Base-by-base conservation (phyloP, 2,797 vertebrate species). In the Allobates femoralis region DNA sequence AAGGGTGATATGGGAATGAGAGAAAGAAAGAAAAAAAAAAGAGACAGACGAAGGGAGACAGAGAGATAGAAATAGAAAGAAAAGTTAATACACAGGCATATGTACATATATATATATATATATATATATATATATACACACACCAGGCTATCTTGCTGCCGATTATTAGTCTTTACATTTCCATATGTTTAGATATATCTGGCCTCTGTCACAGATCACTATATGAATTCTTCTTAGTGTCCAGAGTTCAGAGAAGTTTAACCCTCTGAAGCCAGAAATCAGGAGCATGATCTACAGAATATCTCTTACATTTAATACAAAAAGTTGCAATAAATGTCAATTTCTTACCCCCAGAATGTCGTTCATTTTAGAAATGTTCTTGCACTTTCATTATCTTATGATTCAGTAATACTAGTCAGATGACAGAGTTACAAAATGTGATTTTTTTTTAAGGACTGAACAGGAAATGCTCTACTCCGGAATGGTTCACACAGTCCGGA, bases 381-480 rank as follows among this genome's bases (percentile, higher is more conserved):
- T 89, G 71, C 34, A 58, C 34, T 58, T 58, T 62, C 32, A 32
- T 0, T 6, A 75, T 37, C 73, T 71, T 69, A 21, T 50, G 12
- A 6, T 18, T 81, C 41, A n/a, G 21, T n/a, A 21, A 23, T 46
- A 50, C 51, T 26, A 37, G n/a, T 19, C 50, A 34, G 74, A 50
- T 58, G 28, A 30, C n/a, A 50, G 23, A 23, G 23, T 30, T 46
- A 28, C 18, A n/a, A n/a, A n/a, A 23, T 3, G n/a, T 23, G 18
- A 75, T 50, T 73, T 73, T 67, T 67, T 66, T 37, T 84, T 77
- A 56, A 28, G 23, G 66, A 55, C 0, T 75, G 66, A 64, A 91
- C 94, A 95, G 94, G 94, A 96, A 95, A 93, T 87, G 85, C 77
- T 88, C 90, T 90, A 90, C 90, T 94, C 91, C 91, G 91, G 89